These are phyloP conservation scores for Alectura lathami DNA, from an alignment of 2,113 vertebrate genomes.

Conservation along the genomic window DNA sequence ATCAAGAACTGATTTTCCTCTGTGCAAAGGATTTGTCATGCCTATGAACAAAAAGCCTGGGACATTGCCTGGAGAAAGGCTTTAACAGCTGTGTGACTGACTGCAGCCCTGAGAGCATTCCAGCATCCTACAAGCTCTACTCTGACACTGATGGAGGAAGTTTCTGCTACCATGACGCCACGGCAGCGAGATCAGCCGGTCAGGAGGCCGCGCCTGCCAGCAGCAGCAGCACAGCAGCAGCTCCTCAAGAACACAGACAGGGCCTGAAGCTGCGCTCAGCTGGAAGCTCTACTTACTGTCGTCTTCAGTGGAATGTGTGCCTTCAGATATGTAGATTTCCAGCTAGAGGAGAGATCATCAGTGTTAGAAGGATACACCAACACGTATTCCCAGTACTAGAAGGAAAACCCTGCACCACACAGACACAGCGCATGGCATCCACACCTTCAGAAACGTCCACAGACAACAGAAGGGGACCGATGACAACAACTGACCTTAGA, in stretches of 20 bases:
- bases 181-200: accelerated
- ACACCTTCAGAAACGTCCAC: background rate
- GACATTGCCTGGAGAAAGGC: background rate
- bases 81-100: background rate
- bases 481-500: background rate
- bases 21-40: background rate
- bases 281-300: slow-evolving; percentile 88
- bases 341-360: slow-evolving; percentile 77
- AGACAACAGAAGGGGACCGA: background rate
- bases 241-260: background rate
- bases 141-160: background rate
- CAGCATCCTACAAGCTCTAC: accelerated
- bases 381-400: background rate
- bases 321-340: slow-evolving; percentile 98
- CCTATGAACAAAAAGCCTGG: background rate
- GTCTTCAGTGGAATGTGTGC: slow-evolving; percentile 94
- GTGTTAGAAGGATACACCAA: background rate
- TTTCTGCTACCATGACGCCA: background rate
- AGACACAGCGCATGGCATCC: accelerated
- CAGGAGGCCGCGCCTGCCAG: background rate
- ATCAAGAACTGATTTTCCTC: background rate
- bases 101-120: background rate
- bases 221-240: background rate
- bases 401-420: background rate
- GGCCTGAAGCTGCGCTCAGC: background rate